Conservation (phyloP, 2,888 invertebrate species). For the Lepetodrilus schrolli region DNA sequence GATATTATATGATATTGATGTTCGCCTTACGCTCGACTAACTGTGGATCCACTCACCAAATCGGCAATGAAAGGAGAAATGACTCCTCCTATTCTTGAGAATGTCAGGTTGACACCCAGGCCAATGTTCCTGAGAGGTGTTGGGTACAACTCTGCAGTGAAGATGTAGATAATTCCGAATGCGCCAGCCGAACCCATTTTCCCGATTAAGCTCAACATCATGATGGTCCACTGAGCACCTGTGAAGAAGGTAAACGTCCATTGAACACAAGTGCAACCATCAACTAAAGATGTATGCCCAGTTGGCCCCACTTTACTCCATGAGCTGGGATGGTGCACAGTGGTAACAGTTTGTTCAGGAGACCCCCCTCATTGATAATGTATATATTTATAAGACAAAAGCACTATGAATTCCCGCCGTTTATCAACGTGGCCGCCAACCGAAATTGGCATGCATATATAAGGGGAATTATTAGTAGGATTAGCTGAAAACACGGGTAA, state of each 20-base stretch:
- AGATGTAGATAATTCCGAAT: constrained; percentile 7
- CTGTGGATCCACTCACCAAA: constrained; percentile 16
- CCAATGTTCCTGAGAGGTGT: constrained; percentile 11
- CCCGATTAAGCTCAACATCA: background rate
- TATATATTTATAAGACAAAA: no score
- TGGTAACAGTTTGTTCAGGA: no score
- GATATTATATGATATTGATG: no score
- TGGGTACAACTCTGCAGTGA: constrained; percentile 1
- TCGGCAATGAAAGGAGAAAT: constrained; percentile 21
- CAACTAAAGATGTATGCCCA: no score
- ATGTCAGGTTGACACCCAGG: background rate
- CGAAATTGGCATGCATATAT: background rate
- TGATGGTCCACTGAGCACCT: background rate
- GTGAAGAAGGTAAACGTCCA: background rate
- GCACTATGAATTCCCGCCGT: no score
- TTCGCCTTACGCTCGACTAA: no score
- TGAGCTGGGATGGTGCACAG: no score
- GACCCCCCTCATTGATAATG: no score
- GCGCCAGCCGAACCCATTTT: constrained; percentile 12
- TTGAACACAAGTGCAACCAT: no score
- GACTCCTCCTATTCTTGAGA: constrained; percentile 10
- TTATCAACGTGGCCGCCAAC: no score
- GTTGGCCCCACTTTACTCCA: no score
- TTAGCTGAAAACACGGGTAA: no score
- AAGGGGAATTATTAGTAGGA: background rate